Evolutionary conservation across 2,888 invertebrate genomes (phyloP).

Genomic region (Carcina quercana): DNA sequence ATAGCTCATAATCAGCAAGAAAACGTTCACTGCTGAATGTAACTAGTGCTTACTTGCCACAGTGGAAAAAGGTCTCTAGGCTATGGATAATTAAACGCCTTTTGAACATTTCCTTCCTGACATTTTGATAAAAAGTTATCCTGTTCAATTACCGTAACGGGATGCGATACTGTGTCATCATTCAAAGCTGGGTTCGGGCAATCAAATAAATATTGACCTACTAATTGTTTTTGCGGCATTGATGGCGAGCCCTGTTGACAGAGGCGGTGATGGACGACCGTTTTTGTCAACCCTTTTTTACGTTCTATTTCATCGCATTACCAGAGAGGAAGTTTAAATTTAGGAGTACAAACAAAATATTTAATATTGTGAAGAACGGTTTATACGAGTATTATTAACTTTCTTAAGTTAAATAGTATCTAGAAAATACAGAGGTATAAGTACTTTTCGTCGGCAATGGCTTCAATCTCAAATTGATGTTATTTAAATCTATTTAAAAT

Average conservation of each 20-base stretch:
- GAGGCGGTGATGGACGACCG: conserved; percentile 61
- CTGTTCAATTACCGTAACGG: conserved; percentile 17
- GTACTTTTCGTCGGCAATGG: too few relatives aligned
- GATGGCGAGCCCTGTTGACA: conserved; percentile 60
- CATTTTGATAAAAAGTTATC: too few relatives aligned
- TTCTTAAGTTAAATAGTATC: too few relatives aligned
- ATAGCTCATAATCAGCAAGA: too few relatives aligned
- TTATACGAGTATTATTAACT: too few relatives aligned
- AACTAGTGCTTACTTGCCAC: too few relatives aligned
- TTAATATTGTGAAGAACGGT: not conserved
- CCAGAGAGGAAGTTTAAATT: not conserved
- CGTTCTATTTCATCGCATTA: conserved; percentile 35
- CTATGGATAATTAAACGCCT: too few relatives aligned
- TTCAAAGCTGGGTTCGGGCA: conserved; percentile 40
- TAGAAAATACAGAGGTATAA: too few relatives aligned
- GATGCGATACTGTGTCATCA: conserved; percentile 37
- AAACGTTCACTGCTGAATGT: too few relatives aligned
- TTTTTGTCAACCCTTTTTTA: conserved; percentile 53
- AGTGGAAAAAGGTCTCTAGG: too few relatives aligned
- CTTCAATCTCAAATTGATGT: too few relatives aligned
- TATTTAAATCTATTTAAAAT: conserved; percentile 22
- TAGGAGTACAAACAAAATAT: not conserved
- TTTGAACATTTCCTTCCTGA: too few relatives aligned
- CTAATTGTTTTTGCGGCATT: conserved; percentile 70
- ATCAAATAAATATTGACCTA: conserved; percentile 70